phyloP scores from a whole-genome alignment of 2,888 invertebrate species.

The Apodemia zela region DNA sequence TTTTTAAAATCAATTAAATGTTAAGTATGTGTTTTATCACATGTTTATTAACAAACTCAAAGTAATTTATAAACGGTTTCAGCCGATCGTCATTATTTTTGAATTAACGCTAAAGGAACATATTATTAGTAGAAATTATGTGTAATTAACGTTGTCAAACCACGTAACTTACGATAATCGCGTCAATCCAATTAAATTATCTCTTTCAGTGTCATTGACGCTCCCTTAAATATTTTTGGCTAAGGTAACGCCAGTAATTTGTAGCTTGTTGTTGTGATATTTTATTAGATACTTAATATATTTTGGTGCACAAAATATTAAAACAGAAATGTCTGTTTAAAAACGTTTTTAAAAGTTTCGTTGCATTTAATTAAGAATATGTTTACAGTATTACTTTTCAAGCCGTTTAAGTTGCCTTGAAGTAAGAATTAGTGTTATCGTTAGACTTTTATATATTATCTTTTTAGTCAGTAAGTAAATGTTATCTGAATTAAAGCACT shows the following conservation, averaged over 20 bases:
- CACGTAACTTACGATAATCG: no score
- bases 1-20: not conserved
- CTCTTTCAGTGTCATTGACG: not conserved
- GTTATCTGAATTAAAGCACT: no score
- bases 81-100: not conserved
- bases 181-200: not conserved
- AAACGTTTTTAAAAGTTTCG: not conserved
- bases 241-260: not conserved
- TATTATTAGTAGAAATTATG: not conserved
- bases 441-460: not conserved
- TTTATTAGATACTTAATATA: not conserved
- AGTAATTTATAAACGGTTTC: not conserved
- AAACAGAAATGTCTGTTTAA: constrained; percentile 4
- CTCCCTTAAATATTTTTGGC: not conserved
- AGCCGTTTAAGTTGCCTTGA: not conserved
- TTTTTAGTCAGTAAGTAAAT: no score
- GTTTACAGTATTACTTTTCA: constrained; percentile 10
- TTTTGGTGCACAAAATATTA: constrained; percentile 11
- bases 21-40: not conserved
- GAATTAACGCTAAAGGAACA: not conserved
- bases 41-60: not conserved
- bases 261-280: constrained; percentile 13
- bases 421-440: constrained; percentile 2
- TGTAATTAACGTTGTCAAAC: not conserved
- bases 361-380: constrained; percentile 4